A percentile compares a stretch with the other conserved stretches of the same genome.
phyloP scores from a whole-genome alignment of 2,888 invertebrate species.

The Drosophila multiciliata region DNA sequence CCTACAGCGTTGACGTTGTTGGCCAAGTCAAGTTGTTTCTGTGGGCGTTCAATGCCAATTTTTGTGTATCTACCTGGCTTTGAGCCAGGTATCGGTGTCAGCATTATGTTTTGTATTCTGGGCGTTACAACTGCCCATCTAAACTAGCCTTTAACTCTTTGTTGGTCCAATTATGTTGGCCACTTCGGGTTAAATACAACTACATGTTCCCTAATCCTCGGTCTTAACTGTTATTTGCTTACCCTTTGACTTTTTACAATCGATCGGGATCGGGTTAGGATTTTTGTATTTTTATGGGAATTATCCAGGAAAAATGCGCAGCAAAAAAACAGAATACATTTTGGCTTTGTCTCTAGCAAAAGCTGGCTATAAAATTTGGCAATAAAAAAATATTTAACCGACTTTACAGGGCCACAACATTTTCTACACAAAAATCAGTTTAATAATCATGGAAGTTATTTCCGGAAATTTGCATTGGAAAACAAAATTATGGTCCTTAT shows the following conservation, averaged over 20 bases:
- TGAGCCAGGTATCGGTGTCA: neutral
- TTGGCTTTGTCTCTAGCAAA: conserved; percentile 4
- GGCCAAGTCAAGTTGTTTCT: conserved; percentile 78
- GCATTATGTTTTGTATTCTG: neutral
- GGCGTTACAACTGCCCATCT: conserved; percentile 52
- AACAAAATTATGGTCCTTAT: neutral
- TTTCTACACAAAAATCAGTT: neutral
- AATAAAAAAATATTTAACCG: conserved; percentile 28
- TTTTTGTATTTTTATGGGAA: conserved; percentile 23
- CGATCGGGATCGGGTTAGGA: conserved; percentile 34
- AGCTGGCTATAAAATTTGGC: conserved; percentile 18
- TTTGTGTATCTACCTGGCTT: conserved; percentile 23
- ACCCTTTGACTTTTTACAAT: conserved; percentile 58
- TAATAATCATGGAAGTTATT: neutral
- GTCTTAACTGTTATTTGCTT: conserved; percentile 24
- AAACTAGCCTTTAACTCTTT: conserved; percentile 69
- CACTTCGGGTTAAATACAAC: conserved; percentile 67
- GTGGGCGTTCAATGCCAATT: conserved; percentile 66
- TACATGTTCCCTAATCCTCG: conserved; percentile 9
- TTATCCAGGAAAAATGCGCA: conserved; percentile 37
- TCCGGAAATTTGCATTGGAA: neutral
- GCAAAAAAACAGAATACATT: conserved; percentile 20
- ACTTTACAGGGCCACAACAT: neutral
- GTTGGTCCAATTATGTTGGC: conserved; percentile 70
- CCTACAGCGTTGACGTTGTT: conserved; percentile 47